phyloP scores from a whole-genome alignment of 2,888 invertebrate species.

The Hemaris fuciformis region DNA sequence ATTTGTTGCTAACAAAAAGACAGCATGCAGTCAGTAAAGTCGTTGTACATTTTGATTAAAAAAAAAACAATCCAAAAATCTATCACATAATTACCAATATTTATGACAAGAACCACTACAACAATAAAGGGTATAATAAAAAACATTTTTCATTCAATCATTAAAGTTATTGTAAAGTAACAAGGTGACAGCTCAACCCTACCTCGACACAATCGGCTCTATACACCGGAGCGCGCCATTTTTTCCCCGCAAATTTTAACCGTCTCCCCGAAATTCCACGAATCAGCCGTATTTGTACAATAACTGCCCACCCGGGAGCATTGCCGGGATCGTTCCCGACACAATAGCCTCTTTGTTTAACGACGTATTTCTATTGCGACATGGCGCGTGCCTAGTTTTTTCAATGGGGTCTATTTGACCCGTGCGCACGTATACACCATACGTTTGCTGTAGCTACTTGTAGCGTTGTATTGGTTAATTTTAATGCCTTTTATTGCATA shows the following conservation, averaged over 20 bases:
- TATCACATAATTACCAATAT: too few species aligned
- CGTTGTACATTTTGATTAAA: too few species aligned
- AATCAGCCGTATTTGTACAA: conserved; percentile 72
- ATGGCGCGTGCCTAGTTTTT: conserved; percentile 63
- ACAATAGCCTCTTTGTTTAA: conserved; percentile 75
- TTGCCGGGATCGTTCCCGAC: conserved; percentile 45
- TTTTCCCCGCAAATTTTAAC: conserved; percentile 77
- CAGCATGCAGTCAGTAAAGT: too few species aligned
- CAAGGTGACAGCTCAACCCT: conserved; percentile 50
- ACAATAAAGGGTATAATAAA: too few species aligned
- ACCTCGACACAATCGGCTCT: conserved; percentile 47
- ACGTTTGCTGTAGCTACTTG: not conserved
- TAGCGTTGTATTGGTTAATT: conserved; percentile 1
- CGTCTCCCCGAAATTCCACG: conserved; percentile 59
- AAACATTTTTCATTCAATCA: too few species aligned
- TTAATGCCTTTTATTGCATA: not conserved
- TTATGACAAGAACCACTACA: too few species aligned
- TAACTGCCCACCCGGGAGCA: conserved; percentile 64
- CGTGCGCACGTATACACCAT: conserved; percentile 13
- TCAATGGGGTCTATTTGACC: conserved; percentile 51
- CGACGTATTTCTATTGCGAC: conserved; percentile 69
- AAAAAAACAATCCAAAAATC: too few species aligned
- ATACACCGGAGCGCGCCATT: conserved; percentile 46
- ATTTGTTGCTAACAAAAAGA: too few species aligned
- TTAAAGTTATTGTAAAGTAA: too few species aligned